These are phyloP conservation scores for Echinometra lucunter DNA, from an alignment of 53 echinoderm and acorn worm genomes.

Conservation along the genomic window DNA sequence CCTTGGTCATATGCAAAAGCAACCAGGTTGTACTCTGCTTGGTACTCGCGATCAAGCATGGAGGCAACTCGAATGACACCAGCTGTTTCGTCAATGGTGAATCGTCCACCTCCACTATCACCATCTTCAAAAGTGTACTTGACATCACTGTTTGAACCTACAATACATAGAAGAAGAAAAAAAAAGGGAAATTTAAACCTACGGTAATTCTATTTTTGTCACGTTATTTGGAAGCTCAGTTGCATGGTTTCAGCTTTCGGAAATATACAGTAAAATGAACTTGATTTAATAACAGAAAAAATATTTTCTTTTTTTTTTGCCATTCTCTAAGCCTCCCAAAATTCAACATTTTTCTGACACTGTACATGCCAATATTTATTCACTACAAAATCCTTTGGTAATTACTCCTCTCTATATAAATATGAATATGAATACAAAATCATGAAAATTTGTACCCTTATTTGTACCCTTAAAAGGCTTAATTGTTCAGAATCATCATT, in stretches of 20 bases:
- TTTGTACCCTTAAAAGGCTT: too few relatives aligned
- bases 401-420: too few relatives aligned
- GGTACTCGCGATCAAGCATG: conserved; percentile 88
- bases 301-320: too few relatives aligned
- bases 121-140: conserved; percentile 91
- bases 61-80: conserved; percentile 91
- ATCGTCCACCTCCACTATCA: conserved; percentile 91
- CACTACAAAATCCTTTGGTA: too few relatives aligned
- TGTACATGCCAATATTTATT: too few relatives aligned
- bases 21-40: conserved; percentile 83
- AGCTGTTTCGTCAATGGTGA: conserved; percentile 90
- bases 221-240: background rate
- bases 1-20: conserved; percentile 90
- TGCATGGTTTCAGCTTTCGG: background rate
- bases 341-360: too few relatives aligned
- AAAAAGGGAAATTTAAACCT: background rate
- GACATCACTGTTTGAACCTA: conserved; percentile 91
- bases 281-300: background rate
- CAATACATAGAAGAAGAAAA: conserved; percentile 22
- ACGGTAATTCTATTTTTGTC: background rate
- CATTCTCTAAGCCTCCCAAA: too few relatives aligned
- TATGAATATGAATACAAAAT: too few relatives aligned
- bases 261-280: background rate
- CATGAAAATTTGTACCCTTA: too few relatives aligned
- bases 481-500: too few relatives aligned